Evolutionary conservation across 2,113 vertebrate genomes (phyloP), one percentile per base, ranked within the genome.

Genomic region (Pygoscelis adeliae): DNA sequence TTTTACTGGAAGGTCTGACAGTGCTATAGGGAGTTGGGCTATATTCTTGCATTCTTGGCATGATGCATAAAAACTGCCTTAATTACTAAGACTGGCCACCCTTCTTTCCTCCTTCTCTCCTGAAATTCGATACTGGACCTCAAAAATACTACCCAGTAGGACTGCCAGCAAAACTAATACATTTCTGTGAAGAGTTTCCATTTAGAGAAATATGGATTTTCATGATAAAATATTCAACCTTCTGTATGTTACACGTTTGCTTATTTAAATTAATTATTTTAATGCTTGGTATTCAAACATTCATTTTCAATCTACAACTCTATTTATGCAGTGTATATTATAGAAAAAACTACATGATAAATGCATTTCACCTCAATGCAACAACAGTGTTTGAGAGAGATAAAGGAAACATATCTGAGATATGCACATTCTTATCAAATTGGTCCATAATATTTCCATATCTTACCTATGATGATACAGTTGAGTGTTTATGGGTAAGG

Each of bases 11-110:
- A 71, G 10, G 15, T 26, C 65, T 46, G 70, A 29, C 26, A 67
- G 50, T 0, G 1, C 36, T n/a, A 5, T 2, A 22, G 21, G 13
- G 36, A 47, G 34, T 3, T 38, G 26, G 29, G n/a, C 13, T 78
- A 23, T 14, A 42, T 42, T 42, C 42, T 42, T 42, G 10, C 22
- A 29, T 49, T 67, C 11, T 32, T 42, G 13, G 22, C 42, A 83
- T 83, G 52, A 79, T 19, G 4, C 19, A 9, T 49, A 49, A 55
- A 59, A 13, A 6, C n/a, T n/a, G 19, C 29, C 11, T 38, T 21
- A 58, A 34, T 13, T 76, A 29, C 13, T 22, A 15, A 80, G 71
- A 30, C 11, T 29, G 15, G 42, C 15, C 12, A 44, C 6, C 5
- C 29, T 77, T 47, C 25, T 87, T 70, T 3, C 17, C 5, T 69